Conservation (phyloP, 2,113 vertebrate genomes). For the Charina bottae region DNA sequence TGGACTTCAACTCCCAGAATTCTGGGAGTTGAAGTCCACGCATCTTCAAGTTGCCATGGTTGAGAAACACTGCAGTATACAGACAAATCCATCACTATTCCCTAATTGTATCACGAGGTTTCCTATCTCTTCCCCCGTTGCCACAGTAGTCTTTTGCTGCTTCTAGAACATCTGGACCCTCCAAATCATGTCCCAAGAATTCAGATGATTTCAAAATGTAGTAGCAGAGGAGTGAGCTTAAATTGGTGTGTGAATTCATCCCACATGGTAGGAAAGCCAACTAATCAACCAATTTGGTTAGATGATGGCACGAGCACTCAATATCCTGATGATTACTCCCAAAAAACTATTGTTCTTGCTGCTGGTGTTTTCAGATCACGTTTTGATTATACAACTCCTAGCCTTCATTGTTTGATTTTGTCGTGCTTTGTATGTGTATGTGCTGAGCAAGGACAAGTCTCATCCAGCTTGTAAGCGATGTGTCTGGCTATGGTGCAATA, state of each 20-base stretch:
- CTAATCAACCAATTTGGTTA: background rate
- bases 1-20: too few relatives aligned
- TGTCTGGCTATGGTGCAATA: background rate
- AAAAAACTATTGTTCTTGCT: accelerated
- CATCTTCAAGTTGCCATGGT: too few relatives aligned
- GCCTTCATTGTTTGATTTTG: background rate
- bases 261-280: background rate
- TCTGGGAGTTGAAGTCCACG: too few relatives aligned
- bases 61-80: background rate
- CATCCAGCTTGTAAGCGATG: background rate
- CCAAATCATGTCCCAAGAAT: background rate
- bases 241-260: background rate
- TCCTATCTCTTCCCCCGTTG: background rate
- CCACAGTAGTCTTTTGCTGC: background rate
- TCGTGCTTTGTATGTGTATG: background rate
- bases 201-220: background rate
- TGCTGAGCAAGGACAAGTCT: background rate
- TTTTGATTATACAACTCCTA: background rate
- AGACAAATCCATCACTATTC: background rate
- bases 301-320: background rate
- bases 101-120: too few relatives aligned
- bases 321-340: too few relatives aligned
- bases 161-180: background rate
- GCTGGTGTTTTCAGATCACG: accelerated
- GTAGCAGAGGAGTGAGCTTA: background rate